Evolutionary conservation across 2,113 vertebrate species (phyloP), one percentile per base, ranked within the genome.

Genomic region (Rhinopomastus cyanomelas): DNA sequence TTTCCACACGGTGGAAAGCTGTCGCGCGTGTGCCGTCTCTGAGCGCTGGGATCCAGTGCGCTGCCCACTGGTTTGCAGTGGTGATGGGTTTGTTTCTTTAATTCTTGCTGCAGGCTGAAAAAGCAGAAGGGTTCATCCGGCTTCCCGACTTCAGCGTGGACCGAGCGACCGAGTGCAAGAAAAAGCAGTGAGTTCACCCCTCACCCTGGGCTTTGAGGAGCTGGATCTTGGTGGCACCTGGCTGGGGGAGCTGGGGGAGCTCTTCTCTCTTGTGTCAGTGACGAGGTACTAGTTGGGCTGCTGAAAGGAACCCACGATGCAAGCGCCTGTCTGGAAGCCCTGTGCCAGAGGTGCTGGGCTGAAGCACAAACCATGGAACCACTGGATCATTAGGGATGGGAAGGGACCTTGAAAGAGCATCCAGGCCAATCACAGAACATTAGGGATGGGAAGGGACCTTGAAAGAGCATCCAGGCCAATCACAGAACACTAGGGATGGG

Each of bases 61-160:
- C 89, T 74, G 53, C 27, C 9, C 48, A 18, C 66, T 65, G 51
- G 60, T 37, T n/a, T 65, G 36, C 91, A 89, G 25, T 59, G 52
- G 22, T 57, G 48, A 66, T 30, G 55, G 79, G 29, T 61, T 66
- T 7, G 15, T 65, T 44, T 65, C 18, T 44, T 44, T 25, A 55
- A 67, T 72, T 68, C 39, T 64, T 85, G 27, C 97, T 97, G 72
- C 93, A 99, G 99, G 98, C 99, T 77, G 99, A 99, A 83, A 99
- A 99, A 93, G 99, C 99, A 30, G 99, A 99, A 87, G 99, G 99
- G 64, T 99, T 98, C 96, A 98, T 99, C 89, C 98, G 98, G 90
- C 97, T 99, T 94, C 94, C 98, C 23, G 98, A 99, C 95, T 99
- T 99, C 96, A 96, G 98, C 78, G 98, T 99, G 65, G 98, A 99